A percentile compares a stretch with the other conserved stretches of the same genome.
phyloP scores from a whole-genome alignment of 2,888 invertebrate genomes.

The Drosophila putrida region DNA sequence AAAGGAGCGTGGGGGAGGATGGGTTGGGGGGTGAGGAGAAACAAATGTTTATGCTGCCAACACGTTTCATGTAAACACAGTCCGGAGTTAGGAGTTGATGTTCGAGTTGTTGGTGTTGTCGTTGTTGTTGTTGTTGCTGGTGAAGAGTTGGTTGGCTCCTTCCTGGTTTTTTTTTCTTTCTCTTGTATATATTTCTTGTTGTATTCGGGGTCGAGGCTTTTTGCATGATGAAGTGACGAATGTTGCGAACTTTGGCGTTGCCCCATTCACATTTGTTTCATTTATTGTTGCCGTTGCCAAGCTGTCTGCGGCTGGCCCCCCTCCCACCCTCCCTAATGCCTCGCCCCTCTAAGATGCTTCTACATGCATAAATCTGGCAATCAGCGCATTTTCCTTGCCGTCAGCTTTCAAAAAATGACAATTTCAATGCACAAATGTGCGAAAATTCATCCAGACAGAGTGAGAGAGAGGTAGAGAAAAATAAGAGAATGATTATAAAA shows the following conservation, averaged over 20 bases:
- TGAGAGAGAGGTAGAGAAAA: background rate
- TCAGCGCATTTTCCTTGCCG: conserved; percentile 39
- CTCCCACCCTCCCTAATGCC: background rate
- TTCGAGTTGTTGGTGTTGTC: conserved; percentile 4
- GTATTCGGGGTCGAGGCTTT: conserved; percentile 46
- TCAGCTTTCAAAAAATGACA: conserved; percentile 62
- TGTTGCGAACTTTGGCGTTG: conserved; percentile 52
- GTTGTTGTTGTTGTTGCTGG: conserved; percentile 33
- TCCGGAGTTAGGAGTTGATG: conserved; percentile 26
- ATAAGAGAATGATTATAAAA: conserved; percentile 33
- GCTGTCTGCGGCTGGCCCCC: conserved; percentile 46
- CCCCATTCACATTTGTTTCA: conserved; percentile 45
- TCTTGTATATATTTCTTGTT: conserved; percentile 34
- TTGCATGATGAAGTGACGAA: conserved; percentile 74
- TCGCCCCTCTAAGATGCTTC: background rate
- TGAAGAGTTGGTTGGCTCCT: conserved; percentile 27
- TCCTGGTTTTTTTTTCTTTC: conserved; percentile 37
- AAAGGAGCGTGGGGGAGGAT: background rate
- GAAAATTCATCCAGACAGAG: conserved; percentile 54
- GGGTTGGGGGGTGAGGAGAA: conserved; percentile 8
- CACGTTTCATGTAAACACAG: conserved; percentile 74
- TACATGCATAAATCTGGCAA: conserved; percentile 44
- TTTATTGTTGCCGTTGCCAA: conserved; percentile 55
- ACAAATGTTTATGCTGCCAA: conserved; percentile 75
- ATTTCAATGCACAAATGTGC: conserved; percentile 76